Evolutionary conservation across 2,888 invertebrate genomes (phyloP), one percentile per base, ranked within the genome.

Genomic region (Biston betularia): DNA sequence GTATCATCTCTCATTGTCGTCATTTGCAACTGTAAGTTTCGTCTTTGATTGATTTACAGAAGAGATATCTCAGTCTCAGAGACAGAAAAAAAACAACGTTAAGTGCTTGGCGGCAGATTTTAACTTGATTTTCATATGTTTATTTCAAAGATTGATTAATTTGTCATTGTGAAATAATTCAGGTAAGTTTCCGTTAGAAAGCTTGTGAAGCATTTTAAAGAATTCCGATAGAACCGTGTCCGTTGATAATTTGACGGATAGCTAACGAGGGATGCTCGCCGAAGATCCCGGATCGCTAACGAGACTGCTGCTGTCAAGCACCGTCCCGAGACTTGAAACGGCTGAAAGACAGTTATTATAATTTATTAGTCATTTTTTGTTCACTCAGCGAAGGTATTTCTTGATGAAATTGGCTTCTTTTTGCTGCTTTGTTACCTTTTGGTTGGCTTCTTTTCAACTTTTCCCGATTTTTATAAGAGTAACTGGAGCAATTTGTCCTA

Each of bases 1-100:
- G 83, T 91, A 89, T 48, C 80, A 88, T n/a, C 84, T 93, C 0
- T 89, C 92, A 0, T 83, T 92, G 5, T 78, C 75, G 14, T 87
- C 92, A 0, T 93, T 86, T 70, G 83, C 86, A 6, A 81, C 81
- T 65, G 92, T 92, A 79, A 78, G 90, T 81, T 12, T 49, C 4
- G 6, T 46, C 10, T 10, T 33, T 49, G 11, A 44, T 46, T 14
- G 14, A n/a, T n/a, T n/a, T n/a, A n/a, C n/a, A n/a, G n/a, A n/a
- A n/a, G n/a, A n/a, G n/a, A n/a, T n/a, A n/a, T n/a, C n/a, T n/a
- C n/a, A n/a, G n/a, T n/a, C n/a, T n/a, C n/a, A n/a, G n/a, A 24
- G 1, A 24, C 24, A 3, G 3, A 24, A 24, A 24, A 24, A 24
- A 24, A 24, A 24, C 1, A 24, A 1, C 24, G 24, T 24, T 24